These are phyloP conservation scores for Selene dorsalis DNA, from an alignment of 2,797 vertebrate species.

Conservation along the genomic window DNA sequence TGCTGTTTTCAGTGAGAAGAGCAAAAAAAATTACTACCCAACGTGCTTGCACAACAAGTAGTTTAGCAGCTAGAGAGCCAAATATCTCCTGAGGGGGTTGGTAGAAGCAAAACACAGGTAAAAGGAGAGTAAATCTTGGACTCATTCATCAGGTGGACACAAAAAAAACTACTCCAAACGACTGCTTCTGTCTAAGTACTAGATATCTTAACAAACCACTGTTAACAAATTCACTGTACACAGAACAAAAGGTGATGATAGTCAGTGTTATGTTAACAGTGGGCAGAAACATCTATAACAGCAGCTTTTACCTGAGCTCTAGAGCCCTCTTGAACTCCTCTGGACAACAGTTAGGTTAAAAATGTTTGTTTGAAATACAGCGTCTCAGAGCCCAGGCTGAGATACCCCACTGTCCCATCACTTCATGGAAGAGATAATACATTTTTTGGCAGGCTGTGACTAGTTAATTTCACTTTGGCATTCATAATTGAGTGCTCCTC, in stretches of 20 bases:
- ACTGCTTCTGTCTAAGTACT: neutral
- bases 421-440: neutral
- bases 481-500: constrained; percentile 10
- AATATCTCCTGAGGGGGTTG: neutral
- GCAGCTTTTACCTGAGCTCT: neutral
- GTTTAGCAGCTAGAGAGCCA: neutral
- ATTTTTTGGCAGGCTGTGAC: neutral
- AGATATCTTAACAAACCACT: neutral
- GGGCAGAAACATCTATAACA: neutral
- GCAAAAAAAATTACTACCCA: neutral
- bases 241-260: neutral
- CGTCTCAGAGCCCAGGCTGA: neutral
- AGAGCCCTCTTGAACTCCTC: neutral
- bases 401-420: neutral
- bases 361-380: neutral
- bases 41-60: neutral
- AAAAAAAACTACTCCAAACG: neutral
- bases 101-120: neutral
- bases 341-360: neutral
- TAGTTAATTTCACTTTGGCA: neutral
- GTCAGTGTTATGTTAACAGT: neutral
- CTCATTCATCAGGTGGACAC: neutral
- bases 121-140: neutral
- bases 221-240: neutral
- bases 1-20: neutral